These are phyloP conservation scores for Cettia cetti DNA, from an alignment of 2,113 vertebrate genomes.

Conservation along the genomic window DNA sequence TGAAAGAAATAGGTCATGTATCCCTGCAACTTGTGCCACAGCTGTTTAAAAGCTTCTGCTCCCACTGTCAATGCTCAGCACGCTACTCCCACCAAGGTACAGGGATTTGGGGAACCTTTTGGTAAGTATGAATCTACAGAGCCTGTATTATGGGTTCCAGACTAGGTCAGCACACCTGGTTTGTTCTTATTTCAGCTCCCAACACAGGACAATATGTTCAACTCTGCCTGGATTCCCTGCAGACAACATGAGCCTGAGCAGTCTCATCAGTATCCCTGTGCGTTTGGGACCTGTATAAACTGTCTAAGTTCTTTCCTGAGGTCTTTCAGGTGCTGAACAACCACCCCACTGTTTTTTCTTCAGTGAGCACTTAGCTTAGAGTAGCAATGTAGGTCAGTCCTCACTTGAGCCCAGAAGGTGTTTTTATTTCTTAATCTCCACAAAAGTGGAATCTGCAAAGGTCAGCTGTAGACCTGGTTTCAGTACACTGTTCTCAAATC, in stretches of 20 bases:
- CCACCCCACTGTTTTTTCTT: background rate
- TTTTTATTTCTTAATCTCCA: background rate
- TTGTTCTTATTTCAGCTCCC: background rate
- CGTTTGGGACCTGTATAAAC: background rate
- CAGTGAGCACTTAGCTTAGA: background rate
- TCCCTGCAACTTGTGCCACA: rapidly evolving
- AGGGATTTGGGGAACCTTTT: background rate
- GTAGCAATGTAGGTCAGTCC: background rate
- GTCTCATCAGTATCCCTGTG: background rate
- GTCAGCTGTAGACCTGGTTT: background rate
- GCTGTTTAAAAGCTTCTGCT: background rate
- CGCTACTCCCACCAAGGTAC: background rate
- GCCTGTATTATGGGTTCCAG: background rate
- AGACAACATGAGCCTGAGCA: background rate
- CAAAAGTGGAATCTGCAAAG: background rate
- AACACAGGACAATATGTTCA: background rate
- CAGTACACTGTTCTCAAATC: background rate
- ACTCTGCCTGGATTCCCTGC: background rate
- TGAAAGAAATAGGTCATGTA: background rate
- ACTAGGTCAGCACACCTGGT: background rate
- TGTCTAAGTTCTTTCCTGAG: background rate
- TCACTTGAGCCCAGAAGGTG: background rate
- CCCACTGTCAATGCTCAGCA: background rate
- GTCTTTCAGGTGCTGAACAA: background rate
- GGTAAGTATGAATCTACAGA: background rate